Conservation (phyloP, 2,888 invertebrate genomes). For the Magallana nippona region DNA sequence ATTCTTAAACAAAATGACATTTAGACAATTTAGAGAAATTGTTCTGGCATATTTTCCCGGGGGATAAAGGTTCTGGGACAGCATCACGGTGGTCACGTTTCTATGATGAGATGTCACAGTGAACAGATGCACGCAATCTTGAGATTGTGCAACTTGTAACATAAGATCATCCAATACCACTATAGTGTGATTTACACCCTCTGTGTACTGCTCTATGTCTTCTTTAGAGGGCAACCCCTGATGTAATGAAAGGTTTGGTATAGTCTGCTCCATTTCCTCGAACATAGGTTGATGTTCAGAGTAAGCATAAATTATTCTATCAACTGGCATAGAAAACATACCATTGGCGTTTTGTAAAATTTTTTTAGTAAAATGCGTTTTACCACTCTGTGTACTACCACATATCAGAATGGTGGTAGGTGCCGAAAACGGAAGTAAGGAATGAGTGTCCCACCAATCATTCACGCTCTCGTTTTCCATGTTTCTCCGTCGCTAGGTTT, state of each 20-base stretch:
- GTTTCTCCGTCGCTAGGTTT: no score
- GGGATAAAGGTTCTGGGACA: slow-evolving; percentile 47
- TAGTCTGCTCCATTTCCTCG: slow-evolving; percentile 23
- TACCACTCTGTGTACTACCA: no score
- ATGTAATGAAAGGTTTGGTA: slow-evolving; percentile 34
- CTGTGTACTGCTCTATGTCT: slow-evolving; percentile 40
- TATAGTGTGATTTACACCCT: slow-evolving; percentile 36
- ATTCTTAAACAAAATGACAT: slow-evolving; percentile 49
- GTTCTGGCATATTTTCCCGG: slow-evolving; percentile 48
- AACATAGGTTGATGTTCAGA: slow-evolving; percentile 36
- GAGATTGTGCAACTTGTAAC: slow-evolving; percentile 37
- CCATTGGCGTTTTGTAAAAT: slow-evolving; percentile 36
- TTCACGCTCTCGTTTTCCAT: no score
- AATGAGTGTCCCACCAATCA: no score
- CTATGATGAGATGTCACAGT: slow-evolving; percentile 48
- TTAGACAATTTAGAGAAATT: slow-evolving; percentile 45
- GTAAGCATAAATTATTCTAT: slow-evolving; percentile 42
- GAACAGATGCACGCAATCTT: slow-evolving; percentile 44
- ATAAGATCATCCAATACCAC: slow-evolving; percentile 45
- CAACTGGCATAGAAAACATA: slow-evolving; percentile 33
- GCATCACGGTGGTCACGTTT: slow-evolving; percentile 36
- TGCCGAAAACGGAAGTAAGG: no score
- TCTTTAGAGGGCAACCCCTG: slow-evolving; percentile 44
- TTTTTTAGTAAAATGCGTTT: no score
- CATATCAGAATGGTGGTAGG: no score